Evolutionary conservation across 1,140 invertebrate species (phyloP).

Genomic region (Leptoteleia sp.): DNA sequence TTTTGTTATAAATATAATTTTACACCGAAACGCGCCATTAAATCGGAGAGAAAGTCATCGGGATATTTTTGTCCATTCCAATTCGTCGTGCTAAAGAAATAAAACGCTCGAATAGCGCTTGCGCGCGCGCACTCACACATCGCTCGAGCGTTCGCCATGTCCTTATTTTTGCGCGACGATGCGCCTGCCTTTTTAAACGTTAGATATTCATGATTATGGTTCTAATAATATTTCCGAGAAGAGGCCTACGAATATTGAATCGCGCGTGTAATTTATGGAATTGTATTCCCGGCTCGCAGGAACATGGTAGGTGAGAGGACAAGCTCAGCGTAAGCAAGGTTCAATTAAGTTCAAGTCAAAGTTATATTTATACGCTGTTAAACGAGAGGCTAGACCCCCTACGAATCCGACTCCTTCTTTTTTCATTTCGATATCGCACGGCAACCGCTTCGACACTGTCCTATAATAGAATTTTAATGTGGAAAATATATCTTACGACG

Average conservation of each 20-base stretch:
- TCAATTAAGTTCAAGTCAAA: conserved; percentile 73
- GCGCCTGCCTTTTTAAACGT: conserved; percentile 13
- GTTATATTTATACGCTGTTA: conserved; percentile 72
- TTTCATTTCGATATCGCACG: conserved; percentile 59
- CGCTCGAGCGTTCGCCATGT: background rate
- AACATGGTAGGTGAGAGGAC: conserved; percentile 62
- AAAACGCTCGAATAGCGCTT: background rate
- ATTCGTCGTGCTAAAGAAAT: conserved; percentile 16
- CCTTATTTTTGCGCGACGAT: conserved; percentile 12
- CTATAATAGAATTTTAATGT: conserved; percentile 57
- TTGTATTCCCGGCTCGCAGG: conserved; percentile 41
- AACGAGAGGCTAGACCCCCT: conserved; percentile 71
- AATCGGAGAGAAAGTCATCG: too few species aligned
- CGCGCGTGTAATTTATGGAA: conserved; percentile 60
- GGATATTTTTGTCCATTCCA: conserved; percentile 14
- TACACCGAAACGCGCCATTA: background rate
- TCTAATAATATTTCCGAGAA: conserved; percentile 59
- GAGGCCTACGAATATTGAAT: conserved; percentile 56
- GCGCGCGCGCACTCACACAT: conserved; percentile 2
- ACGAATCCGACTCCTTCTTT: conserved; percentile 55
- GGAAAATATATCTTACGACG: conserved; percentile 33
- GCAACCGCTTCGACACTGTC: conserved; percentile 50
- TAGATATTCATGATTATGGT: conserved; percentile 59
- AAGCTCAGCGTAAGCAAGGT: conserved; percentile 56
- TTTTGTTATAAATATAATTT: conserved; percentile 39